phyloP scores from a whole-genome alignment of 2,888 invertebrate genomes.

The Ariolimax columbianus region DNA sequence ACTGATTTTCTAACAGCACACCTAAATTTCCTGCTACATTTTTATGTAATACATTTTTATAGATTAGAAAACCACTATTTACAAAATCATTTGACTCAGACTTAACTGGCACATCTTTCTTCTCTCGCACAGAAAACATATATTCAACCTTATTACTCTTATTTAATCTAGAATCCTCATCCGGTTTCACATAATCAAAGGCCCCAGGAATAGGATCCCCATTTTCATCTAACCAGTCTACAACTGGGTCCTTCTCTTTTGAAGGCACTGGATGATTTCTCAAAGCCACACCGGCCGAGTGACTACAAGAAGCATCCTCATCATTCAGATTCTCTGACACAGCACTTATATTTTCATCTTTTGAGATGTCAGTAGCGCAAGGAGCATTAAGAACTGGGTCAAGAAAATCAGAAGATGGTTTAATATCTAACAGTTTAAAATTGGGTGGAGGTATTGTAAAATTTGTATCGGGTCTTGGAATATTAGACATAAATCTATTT shows the following conservation, averaged over 20 bases:
- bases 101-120: conserved; percentile 32
- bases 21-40: conserved; percentile 41
- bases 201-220: conserved; percentile 51
- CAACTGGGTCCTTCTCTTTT: neutral
- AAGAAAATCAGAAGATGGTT: conserved; percentile 1
- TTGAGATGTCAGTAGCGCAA: neutral
- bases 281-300: neutral
- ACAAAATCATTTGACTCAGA: conserved; percentile 27
- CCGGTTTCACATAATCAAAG: conserved; percentile 43
- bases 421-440: conserved; percentile 34
- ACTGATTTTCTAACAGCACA: conserved; percentile 20
- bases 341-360: conserved; percentile 4
- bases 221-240: conserved; percentile 52
- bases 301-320: conserved; percentile 3
- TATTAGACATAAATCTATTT: neutral
- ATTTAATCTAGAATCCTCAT: conserved; percentile 13
- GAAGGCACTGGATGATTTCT: neutral
- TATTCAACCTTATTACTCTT: conserved; percentile 42
- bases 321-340: neutral
- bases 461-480: conserved; percentile 30
- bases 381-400: neutral
- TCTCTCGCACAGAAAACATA: conserved; percentile 49
- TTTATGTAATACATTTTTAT: conserved; percentile 37
- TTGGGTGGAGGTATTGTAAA: conserved; percentile 43
- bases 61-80: conserved; percentile 22